phyloP scores from a whole-genome alignment of 2,113 vertebrate genomes.

The Catharus bicknelli region DNA sequence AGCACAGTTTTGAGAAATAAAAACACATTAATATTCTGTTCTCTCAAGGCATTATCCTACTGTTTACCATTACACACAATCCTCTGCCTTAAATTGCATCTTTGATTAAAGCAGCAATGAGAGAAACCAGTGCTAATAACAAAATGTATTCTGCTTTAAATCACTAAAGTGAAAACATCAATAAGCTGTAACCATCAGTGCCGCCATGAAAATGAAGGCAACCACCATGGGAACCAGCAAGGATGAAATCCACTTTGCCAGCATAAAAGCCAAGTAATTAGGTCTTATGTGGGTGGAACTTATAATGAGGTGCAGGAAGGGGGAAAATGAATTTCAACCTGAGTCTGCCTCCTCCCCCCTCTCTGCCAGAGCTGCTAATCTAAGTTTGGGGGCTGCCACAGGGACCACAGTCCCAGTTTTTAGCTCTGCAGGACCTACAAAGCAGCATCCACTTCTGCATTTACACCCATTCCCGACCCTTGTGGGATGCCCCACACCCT shows the following conservation, averaged over 20 bases:
- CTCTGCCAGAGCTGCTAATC: neutral
- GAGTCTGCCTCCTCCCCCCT: neutral
- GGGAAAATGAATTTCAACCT: conserved; percentile 39
- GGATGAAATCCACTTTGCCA: conserved; percentile 67
- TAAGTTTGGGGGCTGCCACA: neutral
- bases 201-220: conserved; percentile 68
- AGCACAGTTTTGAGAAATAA: conserved; percentile 59
- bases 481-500: neutral
- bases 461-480: neutral
- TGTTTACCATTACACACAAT: conserved; percentile 65
- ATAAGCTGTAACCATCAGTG: conserved; percentile 64
- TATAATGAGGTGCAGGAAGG: conserved; percentile 62
- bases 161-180: conserved; percentile 70
- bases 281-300: conserved; percentile 66
- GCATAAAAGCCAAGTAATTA: conserved; percentile 69
- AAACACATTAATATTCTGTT: conserved; percentile 68
- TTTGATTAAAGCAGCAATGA: conserved; percentile 68
- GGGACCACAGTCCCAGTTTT: neutral
- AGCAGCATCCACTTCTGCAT: neutral
- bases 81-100: conserved; percentile 61
- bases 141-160: conserved; percentile 69
- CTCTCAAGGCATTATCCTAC: conserved; percentile 65
- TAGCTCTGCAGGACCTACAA: neutral
- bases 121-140: conserved; percentile 64
- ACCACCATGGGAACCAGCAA: conserved; percentile 67